phyloP scores from a whole-genome alignment of 2,888 invertebrate species.

The Rhagonycha lutea region DNA sequence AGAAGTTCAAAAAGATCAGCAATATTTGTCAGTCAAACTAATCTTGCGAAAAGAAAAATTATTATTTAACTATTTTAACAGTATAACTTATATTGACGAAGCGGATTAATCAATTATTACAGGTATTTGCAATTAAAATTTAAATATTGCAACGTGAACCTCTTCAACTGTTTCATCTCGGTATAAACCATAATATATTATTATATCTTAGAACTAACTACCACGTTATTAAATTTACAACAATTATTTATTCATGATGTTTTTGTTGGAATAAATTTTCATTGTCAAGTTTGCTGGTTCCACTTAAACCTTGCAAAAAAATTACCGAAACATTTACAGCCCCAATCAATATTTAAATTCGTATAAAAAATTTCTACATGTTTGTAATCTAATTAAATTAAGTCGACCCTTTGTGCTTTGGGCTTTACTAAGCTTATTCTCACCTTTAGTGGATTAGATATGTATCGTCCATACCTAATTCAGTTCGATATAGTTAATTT shows the following conservation, averaged over 20 bases:
- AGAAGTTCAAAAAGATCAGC: too few relatives aligned
- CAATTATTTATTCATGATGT: not conserved
- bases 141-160: too few relatives aligned
- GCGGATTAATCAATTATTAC: too few relatives aligned
- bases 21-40: too few relatives aligned
- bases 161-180: too few relatives aligned
- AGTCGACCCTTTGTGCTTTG: slow-evolving; percentile 20
- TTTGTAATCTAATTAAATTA: not conserved
- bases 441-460: slow-evolving; percentile 21
- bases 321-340: not conserved
- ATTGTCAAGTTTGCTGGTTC: not conserved
- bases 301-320: not conserved
- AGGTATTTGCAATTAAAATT: too few relatives aligned
- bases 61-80: too few relatives aligned
- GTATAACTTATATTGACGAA: too few relatives aligned
- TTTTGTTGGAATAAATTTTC: not conserved
- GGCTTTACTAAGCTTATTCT: slow-evolving; percentile 19
- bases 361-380: not conserved
- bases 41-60: too few relatives aligned
- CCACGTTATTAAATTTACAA: not conserved
- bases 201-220: not conserved
- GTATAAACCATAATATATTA: too few relatives aligned
- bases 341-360: not conserved
- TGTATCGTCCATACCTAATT: slow-evolving; percentile 22
- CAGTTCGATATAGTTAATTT: not conserved